Percentiles rank a stretch among this genome's conserved stretches.
phyloP scores from a whole-genome alignment of 2,888 invertebrate genomes.

The Drosophila basisetae region DNA sequence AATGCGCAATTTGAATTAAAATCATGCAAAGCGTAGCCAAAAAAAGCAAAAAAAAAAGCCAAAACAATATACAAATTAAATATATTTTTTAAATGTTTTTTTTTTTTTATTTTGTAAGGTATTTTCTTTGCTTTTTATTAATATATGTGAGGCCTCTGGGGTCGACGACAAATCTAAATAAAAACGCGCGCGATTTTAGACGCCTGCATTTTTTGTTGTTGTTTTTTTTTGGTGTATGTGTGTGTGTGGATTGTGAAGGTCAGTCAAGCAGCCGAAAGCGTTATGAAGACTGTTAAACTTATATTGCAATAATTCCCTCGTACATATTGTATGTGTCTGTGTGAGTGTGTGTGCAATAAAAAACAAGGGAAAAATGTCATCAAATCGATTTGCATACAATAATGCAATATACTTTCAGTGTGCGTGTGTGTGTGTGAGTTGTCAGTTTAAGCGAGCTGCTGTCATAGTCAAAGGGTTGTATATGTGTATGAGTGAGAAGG shows the following conservation, averaged over 20 bases:
- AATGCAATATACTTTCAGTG: conserved; percentile 25
- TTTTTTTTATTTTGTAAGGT: conserved; percentile 9
- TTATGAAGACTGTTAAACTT: conserved; percentile 37
- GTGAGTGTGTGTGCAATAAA: conserved; percentile 18
- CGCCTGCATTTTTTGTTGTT: conserved; percentile 31
- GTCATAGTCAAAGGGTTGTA: conserved; percentile 28
- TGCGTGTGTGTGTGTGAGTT: conserved; percentile 5
- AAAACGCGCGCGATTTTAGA: conserved; percentile 50
- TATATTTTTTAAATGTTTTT: conserved; percentile 11
- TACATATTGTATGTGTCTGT: conserved; percentile 6
- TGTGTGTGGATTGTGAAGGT: conserved; percentile 44
- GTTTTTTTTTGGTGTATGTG: conserved; percentile 1
- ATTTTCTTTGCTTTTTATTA: conserved; percentile 7
- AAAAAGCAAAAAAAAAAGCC: conserved; percentile 18
- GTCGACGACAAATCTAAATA: conserved; percentile 56
- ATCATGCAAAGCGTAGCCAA: conserved; percentile 45
- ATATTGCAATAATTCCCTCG: conserved; percentile 33
- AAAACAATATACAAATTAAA: conserved; percentile 2
- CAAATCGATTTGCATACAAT: conserved; percentile 23
- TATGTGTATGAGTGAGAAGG: not conserved
- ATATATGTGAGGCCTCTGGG: conserved; percentile 38
- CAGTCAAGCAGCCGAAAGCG: conserved; percentile 27
- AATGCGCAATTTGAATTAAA: conserved; percentile 55
- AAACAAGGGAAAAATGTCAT: conserved; percentile 26
- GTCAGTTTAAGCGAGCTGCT: conserved; percentile 21